Evolutionary conservation across 2,888 invertebrate genomes (phyloP).

Genomic region (Tromatobia lineatoria): DNA sequence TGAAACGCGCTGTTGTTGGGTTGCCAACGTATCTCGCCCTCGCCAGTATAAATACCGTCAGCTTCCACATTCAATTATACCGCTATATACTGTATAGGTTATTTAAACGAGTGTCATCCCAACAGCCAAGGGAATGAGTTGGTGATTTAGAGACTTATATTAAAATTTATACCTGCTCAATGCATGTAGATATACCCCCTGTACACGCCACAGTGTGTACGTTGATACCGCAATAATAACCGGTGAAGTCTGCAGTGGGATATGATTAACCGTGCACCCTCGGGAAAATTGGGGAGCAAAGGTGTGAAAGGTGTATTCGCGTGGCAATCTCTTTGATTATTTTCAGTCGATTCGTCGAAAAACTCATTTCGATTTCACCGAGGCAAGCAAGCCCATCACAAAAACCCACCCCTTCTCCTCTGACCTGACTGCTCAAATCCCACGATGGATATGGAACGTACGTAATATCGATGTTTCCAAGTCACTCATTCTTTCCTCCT

Average conservation of each 20-base stretch:
- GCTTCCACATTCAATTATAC: slow-evolving; percentile 69
- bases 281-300: slow-evolving; percentile 38
- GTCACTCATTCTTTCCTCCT: slow-evolving; percentile 6
- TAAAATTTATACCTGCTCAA: slow-evolving; percentile 52
- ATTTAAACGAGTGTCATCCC: slow-evolving; percentile 40
- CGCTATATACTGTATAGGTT: slow-evolving; percentile 27
- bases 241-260: neutral
- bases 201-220: neutral
- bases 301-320: slow-evolving; percentile 20
- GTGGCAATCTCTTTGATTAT: slow-evolving; percentile 41
- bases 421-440: neutral
- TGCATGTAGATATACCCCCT: neutral
- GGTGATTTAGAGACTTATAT: slow-evolving; percentile 54
- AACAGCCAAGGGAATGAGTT: slow-evolving; percentile 27
- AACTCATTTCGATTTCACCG: slow-evolving; percentile 48
- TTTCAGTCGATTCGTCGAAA: slow-evolving; percentile 57
- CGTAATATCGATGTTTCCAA: slow-evolving; percentile 44
- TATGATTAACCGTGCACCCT: slow-evolving; percentile 71
- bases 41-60: slow-evolving; percentile 52
- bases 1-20: slow-evolving; percentile 14
- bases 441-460: neutral
- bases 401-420: too few relatives aligned
- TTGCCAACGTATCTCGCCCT: slow-evolving; percentile 26
- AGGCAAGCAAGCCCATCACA: slow-evolving; percentile 8
- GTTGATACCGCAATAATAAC: slow-evolving; percentile 24